phyloP scores from a whole-genome alignment of 1,140 invertebrate species.

The Bombus consobrinus region DNA sequence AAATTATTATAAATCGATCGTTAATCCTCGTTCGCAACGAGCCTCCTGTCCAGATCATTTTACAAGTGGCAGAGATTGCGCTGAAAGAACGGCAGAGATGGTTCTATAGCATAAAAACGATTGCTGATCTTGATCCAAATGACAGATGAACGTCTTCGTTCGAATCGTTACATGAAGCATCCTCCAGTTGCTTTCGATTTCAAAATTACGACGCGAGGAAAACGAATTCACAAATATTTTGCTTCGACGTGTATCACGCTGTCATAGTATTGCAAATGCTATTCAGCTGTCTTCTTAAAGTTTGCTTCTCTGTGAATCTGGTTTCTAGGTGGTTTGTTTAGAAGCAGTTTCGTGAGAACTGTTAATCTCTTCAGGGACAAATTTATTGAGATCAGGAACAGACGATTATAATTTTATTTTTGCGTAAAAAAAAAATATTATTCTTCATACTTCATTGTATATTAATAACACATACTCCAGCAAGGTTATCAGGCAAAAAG shows the following conservation, averaged over 20 bases:
- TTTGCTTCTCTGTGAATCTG: background rate
- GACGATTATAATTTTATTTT: no score
- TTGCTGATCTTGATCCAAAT: slow-evolving; percentile 30
- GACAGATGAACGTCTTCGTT: slow-evolving; percentile 43
- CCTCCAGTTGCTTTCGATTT: background rate
- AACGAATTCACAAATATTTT: background rate
- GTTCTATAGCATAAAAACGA: slow-evolving; percentile 18
- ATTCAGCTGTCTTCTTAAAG: background rate
- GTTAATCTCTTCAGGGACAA: no score
- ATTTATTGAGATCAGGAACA: no score
- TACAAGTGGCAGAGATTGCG: slow-evolving; percentile 32
- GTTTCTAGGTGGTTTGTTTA: background rate
- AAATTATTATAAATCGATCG: slow-evolving; percentile 63
- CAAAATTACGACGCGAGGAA: background rate
- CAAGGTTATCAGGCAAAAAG: no score
- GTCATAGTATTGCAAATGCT: background rate
- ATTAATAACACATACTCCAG: no score
- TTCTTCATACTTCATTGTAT: no score
- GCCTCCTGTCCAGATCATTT: background rate
- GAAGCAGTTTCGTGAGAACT: no score
- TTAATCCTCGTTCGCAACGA: slow-evolving; percentile 21
- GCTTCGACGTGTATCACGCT: background rate
- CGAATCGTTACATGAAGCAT: background rate
- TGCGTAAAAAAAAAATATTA: no score
- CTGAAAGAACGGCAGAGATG: background rate